These are phyloP conservation scores for Leptestheria dahalacensis DNA, from an alignment of 1,140 invertebrate species.

Conservation along the genomic window DNA sequence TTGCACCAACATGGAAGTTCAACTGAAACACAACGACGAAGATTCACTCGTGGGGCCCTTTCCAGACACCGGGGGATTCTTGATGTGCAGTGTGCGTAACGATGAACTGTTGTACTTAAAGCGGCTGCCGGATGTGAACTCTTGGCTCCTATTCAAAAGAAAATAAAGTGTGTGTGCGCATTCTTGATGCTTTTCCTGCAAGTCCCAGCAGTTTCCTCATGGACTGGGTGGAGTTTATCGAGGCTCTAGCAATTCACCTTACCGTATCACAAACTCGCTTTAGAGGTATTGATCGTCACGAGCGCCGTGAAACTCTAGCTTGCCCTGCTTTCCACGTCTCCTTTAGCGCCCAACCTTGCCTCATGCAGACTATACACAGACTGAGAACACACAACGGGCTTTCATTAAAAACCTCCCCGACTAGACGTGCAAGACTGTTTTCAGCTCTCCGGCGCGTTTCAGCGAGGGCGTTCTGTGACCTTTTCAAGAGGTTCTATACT, in stretches of 20 bases:
- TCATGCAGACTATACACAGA: neutral
- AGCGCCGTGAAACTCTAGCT: neutral
- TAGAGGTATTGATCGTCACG: neutral
- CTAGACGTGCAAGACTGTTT: neutral
- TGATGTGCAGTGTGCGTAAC: no score
- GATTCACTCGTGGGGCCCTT: no score
- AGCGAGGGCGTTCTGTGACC: neutral
- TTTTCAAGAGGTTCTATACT: neutral
- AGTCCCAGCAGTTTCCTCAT: neutral
- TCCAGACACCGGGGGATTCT: no score
- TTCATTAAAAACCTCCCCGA: neutral
- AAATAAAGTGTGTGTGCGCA: neutral
- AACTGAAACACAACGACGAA: no score
- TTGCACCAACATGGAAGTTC: no score
- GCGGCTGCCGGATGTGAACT: neutral
- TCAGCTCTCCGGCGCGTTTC: constrained; percentile 5
- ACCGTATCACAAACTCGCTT: neutral
- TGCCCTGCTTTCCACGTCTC: neutral
- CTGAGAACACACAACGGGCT: neutral
- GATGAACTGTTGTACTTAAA: no score
- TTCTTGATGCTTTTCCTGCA: neutral
- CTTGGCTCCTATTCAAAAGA: neutral
- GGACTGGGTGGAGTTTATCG: neutral
- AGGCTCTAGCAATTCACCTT: neutral
- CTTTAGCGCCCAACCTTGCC: neutral